phyloP scores from a whole-genome alignment of 2,113 vertebrate genomes.

The Actenoides hombroni region DNA sequence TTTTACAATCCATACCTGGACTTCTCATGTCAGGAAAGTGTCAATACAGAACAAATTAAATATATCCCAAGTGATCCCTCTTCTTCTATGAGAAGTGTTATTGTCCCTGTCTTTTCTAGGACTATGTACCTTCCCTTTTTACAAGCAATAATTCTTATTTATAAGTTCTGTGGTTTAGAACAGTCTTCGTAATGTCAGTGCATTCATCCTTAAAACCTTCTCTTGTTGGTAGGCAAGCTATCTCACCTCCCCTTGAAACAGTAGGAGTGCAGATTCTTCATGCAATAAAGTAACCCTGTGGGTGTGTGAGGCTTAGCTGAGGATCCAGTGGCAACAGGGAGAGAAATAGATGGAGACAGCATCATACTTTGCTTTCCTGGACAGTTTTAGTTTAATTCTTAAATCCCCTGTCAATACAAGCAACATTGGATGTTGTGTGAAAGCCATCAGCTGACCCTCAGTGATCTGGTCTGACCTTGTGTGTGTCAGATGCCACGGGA shows the following conservation, averaged over 20 bases:
- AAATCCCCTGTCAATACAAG: not conserved
- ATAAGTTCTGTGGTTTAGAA: not conserved
- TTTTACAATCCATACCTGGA: not conserved
- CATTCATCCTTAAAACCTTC: not conserved
- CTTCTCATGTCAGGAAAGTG: not conserved
- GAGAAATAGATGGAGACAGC: not conserved
- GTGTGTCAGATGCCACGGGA: not conserved
- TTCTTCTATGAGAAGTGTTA: not conserved
- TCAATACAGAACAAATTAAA: not conserved
- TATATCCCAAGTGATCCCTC: not conserved
- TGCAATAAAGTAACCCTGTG: not conserved
- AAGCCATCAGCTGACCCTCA: slow-evolving; percentile 1
- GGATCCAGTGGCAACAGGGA: not conserved
- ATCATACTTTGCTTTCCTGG: not conserved
- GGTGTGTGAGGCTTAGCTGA: not conserved
- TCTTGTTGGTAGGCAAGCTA: not conserved
- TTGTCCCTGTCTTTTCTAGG: not conserved
- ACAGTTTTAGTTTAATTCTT: not conserved
- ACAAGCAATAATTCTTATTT: not conserved
- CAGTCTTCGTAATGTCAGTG: not conserved
- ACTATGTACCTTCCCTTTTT: not conserved
- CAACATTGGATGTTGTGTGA: slow-evolving; percentile 33
- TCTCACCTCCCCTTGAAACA: not conserved
- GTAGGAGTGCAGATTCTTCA: not conserved
- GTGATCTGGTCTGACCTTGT: not conserved